A percentile compares a stretch with the other conserved stretches of the same genome.
Conservation (phyloP, 2,113 vertebrate species). For the Cyanoramphus novaezelandiae region DNA sequence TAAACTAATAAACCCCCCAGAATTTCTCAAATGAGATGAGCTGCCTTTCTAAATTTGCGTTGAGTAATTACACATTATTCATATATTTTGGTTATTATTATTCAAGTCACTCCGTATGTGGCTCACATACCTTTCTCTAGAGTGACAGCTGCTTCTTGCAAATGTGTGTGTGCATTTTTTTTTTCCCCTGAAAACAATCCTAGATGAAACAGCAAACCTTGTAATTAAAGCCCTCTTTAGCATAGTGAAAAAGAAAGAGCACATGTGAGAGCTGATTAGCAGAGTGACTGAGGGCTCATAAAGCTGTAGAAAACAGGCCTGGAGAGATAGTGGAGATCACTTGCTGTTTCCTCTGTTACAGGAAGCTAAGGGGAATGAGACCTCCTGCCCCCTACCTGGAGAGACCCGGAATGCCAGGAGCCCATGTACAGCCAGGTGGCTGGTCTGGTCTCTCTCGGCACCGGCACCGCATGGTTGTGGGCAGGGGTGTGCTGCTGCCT, state of each 20-base stretch:
- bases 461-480: background rate
- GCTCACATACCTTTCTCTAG: background rate
- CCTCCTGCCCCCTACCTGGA: background rate
- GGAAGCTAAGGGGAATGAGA: background rate
- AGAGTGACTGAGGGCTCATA: background rate
- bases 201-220: background rate
- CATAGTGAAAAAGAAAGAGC: background rate
- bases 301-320: background rate
- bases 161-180: background rate
- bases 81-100: background rate
- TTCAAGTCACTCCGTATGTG: background rate
- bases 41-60: background rate
- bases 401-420: background rate
- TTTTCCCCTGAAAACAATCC: background rate
- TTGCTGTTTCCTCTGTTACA: background rate
- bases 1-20: background rate
- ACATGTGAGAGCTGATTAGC: background rate
- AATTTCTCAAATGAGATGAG: background rate
- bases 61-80: background rate
- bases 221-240: constrained; percentile 9
- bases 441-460: background rate
- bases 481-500: background rate
- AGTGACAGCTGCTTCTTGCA: background rate
- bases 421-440: fast-evolving
- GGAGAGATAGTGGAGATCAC: background rate